Conservation (phyloP, 2,113 vertebrate species). For the Reinhardtius hippoglossoides region DNA sequence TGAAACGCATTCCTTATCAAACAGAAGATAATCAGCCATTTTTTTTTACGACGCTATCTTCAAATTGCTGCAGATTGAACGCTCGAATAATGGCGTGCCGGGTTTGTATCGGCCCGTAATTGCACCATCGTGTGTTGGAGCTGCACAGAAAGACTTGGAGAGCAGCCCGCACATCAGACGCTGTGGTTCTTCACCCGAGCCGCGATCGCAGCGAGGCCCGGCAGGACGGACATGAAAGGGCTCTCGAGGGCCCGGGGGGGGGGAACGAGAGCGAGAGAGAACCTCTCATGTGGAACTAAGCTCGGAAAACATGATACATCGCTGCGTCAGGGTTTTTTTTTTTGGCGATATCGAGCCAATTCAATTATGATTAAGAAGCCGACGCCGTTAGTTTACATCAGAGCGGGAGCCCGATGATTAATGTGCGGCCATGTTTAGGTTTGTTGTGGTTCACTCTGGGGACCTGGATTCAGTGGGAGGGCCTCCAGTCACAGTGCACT, state of each 20-base stretch:
- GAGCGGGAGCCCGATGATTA: slow-evolving; percentile 56
- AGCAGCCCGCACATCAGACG: slow-evolving; percentile 30
- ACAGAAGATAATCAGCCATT: slow-evolving; percentile 3
- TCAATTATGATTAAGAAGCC: slow-evolving; percentile 54
- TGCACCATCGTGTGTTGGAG: background rate
- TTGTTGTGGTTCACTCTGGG: background rate
- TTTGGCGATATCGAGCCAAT: slow-evolving; percentile 42
- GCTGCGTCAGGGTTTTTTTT: slow-evolving; percentile 20
- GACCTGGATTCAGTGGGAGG: background rate
- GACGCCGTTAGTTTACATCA: slow-evolving; percentile 47
- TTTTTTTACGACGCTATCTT: slow-evolving; percentile 29
- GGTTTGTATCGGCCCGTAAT: slow-evolving; percentile 28
- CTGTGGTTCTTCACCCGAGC: slow-evolving; percentile 26
- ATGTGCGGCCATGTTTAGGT: slow-evolving; percentile 40
- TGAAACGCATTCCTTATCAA: slow-evolving; percentile 10
- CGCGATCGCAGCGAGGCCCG: background rate
- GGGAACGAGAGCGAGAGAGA: slow-evolving; percentile 4
- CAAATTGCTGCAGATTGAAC: slow-evolving; percentile 15
- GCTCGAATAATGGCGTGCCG: slow-evolving; percentile 4
- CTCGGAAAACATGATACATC: slow-evolving; percentile 56
- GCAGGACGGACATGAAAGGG: slow-evolving; percentile 31
- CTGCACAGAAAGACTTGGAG: slow-evolving; percentile 6
- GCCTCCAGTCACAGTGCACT: slow-evolving; percentile 8
- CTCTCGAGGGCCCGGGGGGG: slow-evolving; percentile 10
- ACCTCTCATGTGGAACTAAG: slow-evolving; percentile 59